Evolutionary conservation across 2,888 invertebrate genomes (phyloP).

Genomic region (Chalcis sispes): DNA sequence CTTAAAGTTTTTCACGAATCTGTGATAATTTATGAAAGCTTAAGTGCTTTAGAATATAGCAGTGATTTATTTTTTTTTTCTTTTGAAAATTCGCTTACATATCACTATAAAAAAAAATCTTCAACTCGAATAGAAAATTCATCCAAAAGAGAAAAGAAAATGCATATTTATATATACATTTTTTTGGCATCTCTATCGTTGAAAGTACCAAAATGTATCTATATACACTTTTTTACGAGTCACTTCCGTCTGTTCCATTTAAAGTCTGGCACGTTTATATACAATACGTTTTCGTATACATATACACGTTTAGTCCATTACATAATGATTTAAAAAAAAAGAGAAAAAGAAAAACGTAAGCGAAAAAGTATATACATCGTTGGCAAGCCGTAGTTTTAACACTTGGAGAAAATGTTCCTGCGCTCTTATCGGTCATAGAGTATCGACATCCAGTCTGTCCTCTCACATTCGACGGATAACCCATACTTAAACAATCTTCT

Average conservation of each 20-base stretch:
- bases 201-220: neutral
- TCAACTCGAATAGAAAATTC: too few species aligned
- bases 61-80: neutral
- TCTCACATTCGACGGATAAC: conserved; percentile 3
- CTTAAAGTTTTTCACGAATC: too few species aligned
- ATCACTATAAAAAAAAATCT: too few species aligned
- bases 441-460: conserved; percentile 2
- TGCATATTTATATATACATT: neutral
- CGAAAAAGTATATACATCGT: too few species aligned
- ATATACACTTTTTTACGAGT: conserved; percentile 23
- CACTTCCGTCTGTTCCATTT: conserved; percentile 27
- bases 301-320: neutral
- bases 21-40: too few species aligned
- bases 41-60: neutral
- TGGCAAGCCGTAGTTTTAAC: conserved; percentile 15
- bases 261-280: neutral
- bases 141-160: conserved; percentile 9
- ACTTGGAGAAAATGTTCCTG: conserved; percentile 35
- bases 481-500: conserved; percentile 11
- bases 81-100: too few species aligned
- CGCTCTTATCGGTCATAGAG: neutral
- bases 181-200: neutral
- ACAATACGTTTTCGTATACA: too few species aligned
- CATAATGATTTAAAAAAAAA: conserved; percentile 28
- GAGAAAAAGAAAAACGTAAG: neutral